Base-by-base conservation (phyloP, 53 echinoderm and acorn worm genomes). In the Henricia sp. region DNA sequence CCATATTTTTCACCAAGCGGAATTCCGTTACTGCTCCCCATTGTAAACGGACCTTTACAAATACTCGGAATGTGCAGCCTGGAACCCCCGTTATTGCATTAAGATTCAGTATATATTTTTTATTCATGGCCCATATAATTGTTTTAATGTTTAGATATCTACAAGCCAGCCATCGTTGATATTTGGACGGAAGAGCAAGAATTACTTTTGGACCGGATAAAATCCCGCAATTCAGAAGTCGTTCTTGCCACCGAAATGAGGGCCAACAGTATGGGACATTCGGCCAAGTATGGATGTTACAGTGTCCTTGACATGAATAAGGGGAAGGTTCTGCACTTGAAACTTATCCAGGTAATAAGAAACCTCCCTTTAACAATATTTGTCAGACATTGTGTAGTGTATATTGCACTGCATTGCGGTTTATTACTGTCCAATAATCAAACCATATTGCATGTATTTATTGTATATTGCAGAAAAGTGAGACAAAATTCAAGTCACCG, bases 401-500 rank as follows among this genome's bases (percentile, higher is more conserved):
- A 16, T 53, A 3, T 53, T 17, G 16, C 53, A 53, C n/a, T n/a
- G n/a, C n/a, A n/a, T n/a, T n/a, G n/a, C n/a, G n/a, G n/a, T n/a
- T 17, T 53, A 53, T 53, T 6, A 21, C 53, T 53, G 19, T 5
- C 21, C 19, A 3, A 8, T 53, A 3, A 27, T 9, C 6, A 44
- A 13, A 44, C 44, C 6, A 44, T 23, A 3, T 6, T 19, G 56
- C 19, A 8, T 53, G 54, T 53, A 43, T 42, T 23, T 19, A 28
- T 25, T 75, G 17, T 42, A 75, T 19, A 28, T 25, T 75, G 17
- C 58, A 75, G 76, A 75, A 75, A 36, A 75, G 39, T n/a, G 76
- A 75, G n/a, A 25, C 24, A 11, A 30, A 56, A 17, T 38, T 41
- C 28, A 75, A 75, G 41, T 55, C 76, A 6, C 37, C 37, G 27